Percentiles rank a stretch among this genome's conserved stretches.
Conservation (phyloP, 1,140 invertebrate species). For the fruit fly (Drosophila melanogaster) region Release_6_plus_ISO1_MT NC_004354.4:19156001-19156500, state of each 20-base stretch:
- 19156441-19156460: conserved; percentile 32
- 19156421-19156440: conserved; percentile 13
- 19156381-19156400: conserved; percentile 27
- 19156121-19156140: conserved; percentile 34
- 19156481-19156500: conserved; percentile 9
- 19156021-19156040: conserved; percentile 38
- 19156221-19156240: background rate
- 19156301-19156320: conserved; percentile 29
- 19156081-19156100: conserved; percentile 35
- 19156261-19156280: background rate
- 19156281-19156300: conserved; percentile 1
- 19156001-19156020: conserved; percentile 43
- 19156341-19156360: conserved; percentile 14
- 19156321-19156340: conserved; percentile 27
- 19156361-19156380: conserved; percentile 36
- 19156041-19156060: conserved; percentile 28
- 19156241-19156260: background rate
- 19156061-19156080: conserved; percentile 59
- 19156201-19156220: no score
- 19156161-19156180: no score
- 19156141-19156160: background rate
- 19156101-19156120: conserved; percentile 1
- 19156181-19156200: no score
- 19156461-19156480: conserved; percentile 33
- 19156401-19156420: conserved; percentile 21